Evolutionary conservation across 2,113 vertebrate species (phyloP).

Genomic region (Pelvicachromis taeniatus): DNA sequence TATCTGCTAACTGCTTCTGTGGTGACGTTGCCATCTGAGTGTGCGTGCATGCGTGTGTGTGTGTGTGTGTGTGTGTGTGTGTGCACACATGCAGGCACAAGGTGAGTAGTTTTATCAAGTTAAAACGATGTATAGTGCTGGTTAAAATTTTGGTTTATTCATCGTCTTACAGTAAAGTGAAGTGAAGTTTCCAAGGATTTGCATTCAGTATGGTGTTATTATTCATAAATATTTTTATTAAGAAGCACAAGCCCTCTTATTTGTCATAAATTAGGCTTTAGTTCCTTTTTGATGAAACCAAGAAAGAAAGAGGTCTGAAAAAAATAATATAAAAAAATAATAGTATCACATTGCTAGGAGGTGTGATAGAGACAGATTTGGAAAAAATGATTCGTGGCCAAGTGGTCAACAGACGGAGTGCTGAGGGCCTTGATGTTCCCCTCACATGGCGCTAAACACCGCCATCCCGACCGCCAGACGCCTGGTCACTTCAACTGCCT

Average conservation of each 20-base stretch:
- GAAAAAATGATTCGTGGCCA: conserved; percentile 21
- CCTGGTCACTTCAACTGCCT: conserved; percentile 43
- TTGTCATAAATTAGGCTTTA: not conserved
- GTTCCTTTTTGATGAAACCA: not conserved
- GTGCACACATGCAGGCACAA: conserved; percentile 4
- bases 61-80: not conserved
- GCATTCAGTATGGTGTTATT: not conserved
- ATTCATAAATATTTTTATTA: not conserved
- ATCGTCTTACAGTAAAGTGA: not conserved
- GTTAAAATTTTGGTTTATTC: conserved; percentile 13
- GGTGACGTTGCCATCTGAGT: conserved; percentile 53
- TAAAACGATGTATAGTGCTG: conserved; percentile 18
- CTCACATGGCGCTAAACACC: conserved; percentile 43
- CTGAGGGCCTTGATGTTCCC: conserved; percentile 57
- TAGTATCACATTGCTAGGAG: conserved; percentile 54
- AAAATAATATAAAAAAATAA: conserved; percentile 1
- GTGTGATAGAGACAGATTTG: conserved; percentile 46
- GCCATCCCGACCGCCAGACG: conserved; percentile 47
- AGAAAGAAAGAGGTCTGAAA: not conserved
- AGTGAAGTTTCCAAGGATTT: not conserved
- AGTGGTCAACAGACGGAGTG: conserved; percentile 64
- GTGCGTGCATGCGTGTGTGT: not conserved
- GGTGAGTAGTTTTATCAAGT: conserved; percentile 27
- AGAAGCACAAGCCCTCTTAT: not conserved
- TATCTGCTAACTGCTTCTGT: conserved; percentile 38